Base-by-base conservation (phyloP, 2,888 invertebrate species). In the Tetragonisca angustula region DNA sequence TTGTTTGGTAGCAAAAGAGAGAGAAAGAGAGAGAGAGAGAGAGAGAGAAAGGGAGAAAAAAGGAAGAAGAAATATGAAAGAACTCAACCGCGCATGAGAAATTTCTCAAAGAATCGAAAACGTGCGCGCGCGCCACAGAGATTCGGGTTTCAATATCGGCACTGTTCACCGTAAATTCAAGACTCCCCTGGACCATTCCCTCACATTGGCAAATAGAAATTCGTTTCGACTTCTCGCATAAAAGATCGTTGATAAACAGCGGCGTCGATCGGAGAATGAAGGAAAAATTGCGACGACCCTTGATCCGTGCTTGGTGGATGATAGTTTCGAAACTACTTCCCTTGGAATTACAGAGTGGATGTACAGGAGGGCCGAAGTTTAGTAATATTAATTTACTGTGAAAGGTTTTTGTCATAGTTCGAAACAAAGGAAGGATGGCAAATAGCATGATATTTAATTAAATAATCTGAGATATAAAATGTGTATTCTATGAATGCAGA, bases 141-240 rank as follows among this genome's bases (percentile, higher is more conserved):
- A 67, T 27, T 76, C 69, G 61, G 64, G 49, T 61, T 70, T 71
- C 80, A 77, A 71, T 77, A 71, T 71, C 70, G 36, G 71, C 59
- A 64, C 32, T 67, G 56, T 52, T 77, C 43, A 27, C 36, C 65
- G 59, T 81, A 81, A 81, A 81, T 54, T 77, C 71, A 32, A 72
- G 67, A 81, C 68, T 76, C 43, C 62, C 24, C 43, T 27, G 72
- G 65, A 74, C 59, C 62, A 54, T 72, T 80, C 61, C 62, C 80
- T 24, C 56, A 61, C 52, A 61, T 54, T 52, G 56, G 67, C 79
- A 49, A 75, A 69, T 52, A 59, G 70, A 81, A 78, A 64, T 74
- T 56, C 64, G 68, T 56, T 72, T 52, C 61, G 50, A 72, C 19
- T 62, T 64, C 43, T n/a, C 27, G 36, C 36, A 21, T 19, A 49